Conservation (phyloP, 1,140 invertebrate species). For the Saccostrea cuccullata region DNA sequence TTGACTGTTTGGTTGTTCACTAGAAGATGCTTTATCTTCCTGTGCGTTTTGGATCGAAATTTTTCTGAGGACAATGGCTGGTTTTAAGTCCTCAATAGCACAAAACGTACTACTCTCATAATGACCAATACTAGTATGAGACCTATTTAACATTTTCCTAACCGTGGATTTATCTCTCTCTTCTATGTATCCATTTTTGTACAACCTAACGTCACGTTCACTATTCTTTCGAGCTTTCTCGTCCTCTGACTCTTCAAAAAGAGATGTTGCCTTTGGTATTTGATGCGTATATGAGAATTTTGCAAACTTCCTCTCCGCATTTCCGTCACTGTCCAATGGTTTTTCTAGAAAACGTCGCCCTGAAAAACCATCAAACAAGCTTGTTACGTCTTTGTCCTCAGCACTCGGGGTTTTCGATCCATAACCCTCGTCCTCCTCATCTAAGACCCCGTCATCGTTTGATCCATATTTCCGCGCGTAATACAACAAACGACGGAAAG, state of each 20-base stretch:
- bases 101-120: background rate
- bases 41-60: conserved; percentile 47
- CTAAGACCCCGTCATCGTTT: conserved; percentile 30
- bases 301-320: conserved; percentile 23
- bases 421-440: conserved; percentile 55
- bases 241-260: conserved; percentile 51
- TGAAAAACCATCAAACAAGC: background rate
- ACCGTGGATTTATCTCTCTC: conserved; percentile 11
- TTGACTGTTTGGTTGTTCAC: background rate
- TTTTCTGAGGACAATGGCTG: conserved; percentile 39
- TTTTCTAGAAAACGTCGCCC: background rate
- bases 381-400: conserved; percentile 46
- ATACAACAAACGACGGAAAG: conserved; percentile 46
- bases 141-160: conserved; percentile 26
- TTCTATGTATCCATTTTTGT: conserved; percentile 47
- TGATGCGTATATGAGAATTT: conserved; percentile 56
- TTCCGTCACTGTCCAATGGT: background rate
- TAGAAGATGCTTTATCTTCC: background rate
- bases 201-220: conserved; percentile 38
- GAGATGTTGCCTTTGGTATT: conserved; percentile 7
- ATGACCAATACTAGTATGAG: background rate
- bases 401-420: conserved; percentile 54
- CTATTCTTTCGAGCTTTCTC: conserved; percentile 24
- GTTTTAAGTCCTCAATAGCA: conserved; percentile 37
- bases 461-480: conserved; percentile 51